Evolutionary conservation across 2,113 vertebrate species (phyloP).

Genomic region (Gasterosteus nipponicus): DNA sequence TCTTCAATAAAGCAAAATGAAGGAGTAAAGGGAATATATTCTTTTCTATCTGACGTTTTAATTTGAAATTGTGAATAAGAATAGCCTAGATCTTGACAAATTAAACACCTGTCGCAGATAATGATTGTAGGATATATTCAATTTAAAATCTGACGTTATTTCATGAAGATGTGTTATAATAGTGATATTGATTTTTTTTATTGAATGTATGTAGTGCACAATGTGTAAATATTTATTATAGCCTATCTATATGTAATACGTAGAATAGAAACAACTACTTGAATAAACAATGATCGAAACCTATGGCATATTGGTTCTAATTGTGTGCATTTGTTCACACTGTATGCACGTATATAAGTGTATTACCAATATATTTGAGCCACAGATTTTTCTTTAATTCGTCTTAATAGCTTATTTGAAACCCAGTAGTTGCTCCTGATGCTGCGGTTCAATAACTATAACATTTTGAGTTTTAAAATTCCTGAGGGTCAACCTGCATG

Average conservation of each 20-base stretch:
- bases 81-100: background rate
- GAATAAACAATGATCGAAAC: background rate
- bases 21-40: background rate
- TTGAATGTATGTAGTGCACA: background rate
- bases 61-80: background rate
- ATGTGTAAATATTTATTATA: background rate
- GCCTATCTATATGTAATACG: background rate
- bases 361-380: background rate
- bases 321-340: background rate
- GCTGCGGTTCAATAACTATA: background rate
- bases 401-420: background rate
- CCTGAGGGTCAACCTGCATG: slow-evolving; percentile 1
- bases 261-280: background rate
- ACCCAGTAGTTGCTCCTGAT: background rate
- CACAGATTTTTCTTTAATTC: background rate
- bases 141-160: background rate
- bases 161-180: background rate
- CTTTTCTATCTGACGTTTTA: no score
- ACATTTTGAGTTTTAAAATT: background rate
- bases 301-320: background rate
- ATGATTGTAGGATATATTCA: background rate
- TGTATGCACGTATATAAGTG: background rate
- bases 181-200: background rate
- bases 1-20: background rate
- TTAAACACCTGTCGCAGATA: background rate